Base-by-base conservation (phyloP, 2,888 invertebrate genomes). In the Chirona hameri region DNA sequence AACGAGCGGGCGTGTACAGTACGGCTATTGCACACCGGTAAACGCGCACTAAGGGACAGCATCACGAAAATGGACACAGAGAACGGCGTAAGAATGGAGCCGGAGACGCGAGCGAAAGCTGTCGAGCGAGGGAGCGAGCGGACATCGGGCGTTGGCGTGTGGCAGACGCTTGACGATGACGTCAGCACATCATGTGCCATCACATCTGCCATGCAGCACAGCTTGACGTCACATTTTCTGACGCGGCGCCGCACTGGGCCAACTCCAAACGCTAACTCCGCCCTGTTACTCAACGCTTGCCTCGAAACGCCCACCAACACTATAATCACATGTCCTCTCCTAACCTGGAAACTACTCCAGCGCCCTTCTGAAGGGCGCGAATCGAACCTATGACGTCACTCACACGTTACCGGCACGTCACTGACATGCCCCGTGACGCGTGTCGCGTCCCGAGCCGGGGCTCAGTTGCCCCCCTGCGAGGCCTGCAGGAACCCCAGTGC, bases 401-500 rank as follows among this genome's bases (percentile, higher is more conserved):
- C 39, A 39, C 39, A 39, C 39, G 39, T 39, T 7, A 39, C 39
- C 4, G 39, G 7, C 39, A 39, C 39, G 39, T 39, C 39, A 39
- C 39, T 39, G 7, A 39, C 39, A 39, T 52, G 52, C 18, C 52
- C 52, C 12, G 12, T 52, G 52, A 57, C 9, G n/a, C 60, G 12
- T 2, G 18, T 24, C 24, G n/a, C 24, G 24, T 60, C 0, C 21
- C 2, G 18, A 1, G 60, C 60, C 24, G 24, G 21, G 9, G 60
- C n/a, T n/a, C n/a, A 60, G n/a, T 60, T 60, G 21, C 21, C 60
- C 9, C 21, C 60, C 60, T 21, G 60, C 60, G 21, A 60, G 60
- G n/a, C 83, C 31, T 84, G 83, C 31, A 85, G 84, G 76, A 84
- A 84, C 48, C 81, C 81, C 82, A 85, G 83, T 29, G 95, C 94